Base-by-base conservation (phyloP, 2,888 invertebrate genomes). In the Oxyscelio sp. region DNA sequence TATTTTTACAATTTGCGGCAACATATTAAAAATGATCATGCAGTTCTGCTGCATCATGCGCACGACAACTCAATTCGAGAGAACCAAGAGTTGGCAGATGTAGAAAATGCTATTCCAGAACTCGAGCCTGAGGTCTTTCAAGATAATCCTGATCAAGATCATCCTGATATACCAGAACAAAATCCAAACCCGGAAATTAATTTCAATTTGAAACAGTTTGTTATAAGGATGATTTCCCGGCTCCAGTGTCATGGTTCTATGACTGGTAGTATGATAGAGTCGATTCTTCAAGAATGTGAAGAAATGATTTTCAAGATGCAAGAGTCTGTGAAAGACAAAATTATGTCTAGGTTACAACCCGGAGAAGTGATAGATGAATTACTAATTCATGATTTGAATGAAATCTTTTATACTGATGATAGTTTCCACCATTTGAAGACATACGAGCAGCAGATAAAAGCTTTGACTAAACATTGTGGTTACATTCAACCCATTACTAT, bases 231-330 rank as follows among this genome's bases (percentile, higher is more conserved):
- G 80, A 40, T 73, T 45, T 48, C 17, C 11, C 21, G 78, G n/a
- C 48, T 85, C 13, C 79, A 81, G 24, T 65, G 68, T 27, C 71
- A 83, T 31, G 52, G 58, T 45, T 78, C 85, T n/a, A 78, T 86
- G 81, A 86, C 80, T 50, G 77, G 52, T 31, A 66, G 19, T 34
- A 58, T 66, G 38, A 65, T 50, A 22, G 13, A 52, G 11, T 54
- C 63, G 17, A 56, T 81, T 43, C 24, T 81, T 22, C 15, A 81
- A 43, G 81, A 81, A 19, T 74, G 11, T 61, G 74, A 74, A 43
- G 59, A 48, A 50, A 22, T 80, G 45, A 48, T 59, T 17, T 71
- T 50, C 17, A 19, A 9, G 22, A 48, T 48, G 13, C 27, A 45
- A 45, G 13, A 48, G 13, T 59, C 31, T 1, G 0, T 71, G 13